Evolutionary conservation across 2,888 invertebrate genomes (phyloP), one percentile per base, ranked within the genome.

Genomic region (Beris morrisii): DNA sequence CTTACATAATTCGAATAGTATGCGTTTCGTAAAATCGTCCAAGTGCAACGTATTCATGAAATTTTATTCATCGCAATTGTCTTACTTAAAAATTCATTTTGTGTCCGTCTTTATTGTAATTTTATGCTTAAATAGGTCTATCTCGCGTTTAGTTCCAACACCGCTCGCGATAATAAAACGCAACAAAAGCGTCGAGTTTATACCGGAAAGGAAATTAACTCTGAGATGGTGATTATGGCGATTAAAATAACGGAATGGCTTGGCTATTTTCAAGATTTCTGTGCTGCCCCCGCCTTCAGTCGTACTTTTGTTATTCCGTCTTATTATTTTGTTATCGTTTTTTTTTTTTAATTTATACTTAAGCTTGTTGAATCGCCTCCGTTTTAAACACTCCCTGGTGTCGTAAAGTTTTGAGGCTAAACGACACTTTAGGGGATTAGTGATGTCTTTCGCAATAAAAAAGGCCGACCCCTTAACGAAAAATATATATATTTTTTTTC

Each of bases 181-280:
- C 5, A 38, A 9, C 38, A 38, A 38, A 38, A 22, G 15, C 15
- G 7, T 7, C 12, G 15, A 28, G 45, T 44, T 45, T 58, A 58
- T 58, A 38, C 22, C 45, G 58, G 45, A 58, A 58, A 58, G 28
- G n/a, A 58, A 58, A 58, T 58, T 58, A 58, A 58, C 46, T 58
- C 7, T 12, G 15, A 58, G 58, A 58, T 45, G 58, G 58, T 46
- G 58, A 58, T 58, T 58, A 58, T 30, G 28, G 58, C 46, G 58
- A 58, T 58, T 58, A 58, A 46, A 58, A 58, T 58, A 58, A 58
- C 58, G 46, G 58, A 58, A 45, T 28, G 58, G 58, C 58, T 58
- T 30, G 58, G 58, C 5, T 45, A 22, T 44, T 22, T 58, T 9
- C 12, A 58, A 58, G 58, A 58, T 46, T 38, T 38, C 9, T 38